Base-by-base conservation (phyloP, 2,797 vertebrate genomes). In the Paedocypris micromegethes region DNA sequence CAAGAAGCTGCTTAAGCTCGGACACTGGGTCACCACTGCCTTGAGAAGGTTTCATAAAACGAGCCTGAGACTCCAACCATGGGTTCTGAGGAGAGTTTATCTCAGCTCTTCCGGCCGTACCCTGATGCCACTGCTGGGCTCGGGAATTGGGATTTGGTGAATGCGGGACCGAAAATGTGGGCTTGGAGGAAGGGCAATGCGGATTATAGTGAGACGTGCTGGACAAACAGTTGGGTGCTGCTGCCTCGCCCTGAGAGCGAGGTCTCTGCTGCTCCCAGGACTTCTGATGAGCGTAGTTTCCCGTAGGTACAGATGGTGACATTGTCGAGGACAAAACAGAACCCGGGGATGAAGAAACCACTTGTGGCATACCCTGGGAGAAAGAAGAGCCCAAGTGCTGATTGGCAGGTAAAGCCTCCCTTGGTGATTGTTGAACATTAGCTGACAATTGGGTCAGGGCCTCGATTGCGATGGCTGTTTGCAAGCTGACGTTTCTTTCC, bases 391-490 rank as follows among this genome's bases (percentile, higher is more conserved):
- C 66, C 59, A 81, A 81, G 23, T 83, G 84, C 43, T 86, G 86
- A 76, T 77, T 86, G 75, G 81, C 64, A 77, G 84, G 79, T 64
- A 81, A 72, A 50, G 72, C 46, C 41, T 86, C 88, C 39, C 73
- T 75, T 52, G 82, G 80, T 42, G 88, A 57, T 75, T 92, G 91
- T 5, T 90, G 92, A 75, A 89, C 86, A 6, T 91, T 89, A 0
- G 92, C 90, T 7, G 94, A 97, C 79, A 98, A 86, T 80, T 98
- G 94, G 0, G 95, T 98, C 67, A 98, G 91, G 78, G 96, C 96
- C 82, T 98, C 95, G 1, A 98, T 97, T 72, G 96, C 96, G 3
- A 98, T 97, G 80, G 96, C 96, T n/a, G 94, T 94, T 88, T 98
- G 93, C 79, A 97, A 88, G 83, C 94, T 98, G 77, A 98, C 88